phyloP scores from a whole-genome alignment of 2,113 vertebrate genomes.

The Rhinichthys klamathensis region DNA sequence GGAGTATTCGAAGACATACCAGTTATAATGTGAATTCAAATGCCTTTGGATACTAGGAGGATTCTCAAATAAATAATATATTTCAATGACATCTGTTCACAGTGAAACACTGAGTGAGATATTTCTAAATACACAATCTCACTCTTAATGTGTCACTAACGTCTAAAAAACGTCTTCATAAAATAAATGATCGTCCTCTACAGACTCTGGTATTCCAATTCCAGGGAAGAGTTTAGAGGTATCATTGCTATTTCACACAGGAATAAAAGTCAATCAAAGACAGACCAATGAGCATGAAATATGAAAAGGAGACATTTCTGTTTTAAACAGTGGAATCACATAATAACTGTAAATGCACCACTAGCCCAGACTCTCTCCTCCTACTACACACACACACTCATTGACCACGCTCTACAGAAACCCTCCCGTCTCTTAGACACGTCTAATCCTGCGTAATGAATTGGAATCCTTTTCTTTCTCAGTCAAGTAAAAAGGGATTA shows the following conservation, averaged over 20 bases:
- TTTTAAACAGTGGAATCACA: constrained; percentile 67
- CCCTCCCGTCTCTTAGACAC: constrained; percentile 64
- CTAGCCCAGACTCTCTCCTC: constrained; percentile 45
- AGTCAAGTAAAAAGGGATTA: constrained; percentile 64
- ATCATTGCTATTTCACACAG: constrained; percentile 65
- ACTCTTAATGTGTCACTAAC: background rate
- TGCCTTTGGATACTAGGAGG: too few relatives aligned
- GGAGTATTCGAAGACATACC: too few relatives aligned
- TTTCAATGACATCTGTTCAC: too few relatives aligned
- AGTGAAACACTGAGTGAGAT: too few relatives aligned
- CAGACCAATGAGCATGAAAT: constrained; percentile 70
- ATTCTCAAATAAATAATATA: too few relatives aligned
- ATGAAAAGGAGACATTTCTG: constrained; percentile 65
- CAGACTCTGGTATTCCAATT: background rate
- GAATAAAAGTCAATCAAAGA: constrained; percentile 63
- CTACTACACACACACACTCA: constrained; percentile 43
- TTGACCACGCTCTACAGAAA: constrained; percentile 43
- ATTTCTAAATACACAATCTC: background rate
- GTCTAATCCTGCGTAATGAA: constrained; percentile 73
- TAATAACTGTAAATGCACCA: constrained; percentile 65
- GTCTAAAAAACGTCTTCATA: too few relatives aligned
- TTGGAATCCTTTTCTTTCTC: constrained; percentile 61
- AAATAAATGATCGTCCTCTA: background rate
- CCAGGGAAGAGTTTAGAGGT: constrained; percentile 34
- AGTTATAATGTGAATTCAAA: too few relatives aligned